Evolutionary conservation across 2,888 invertebrate species (phyloP).

Genomic region (Poecilus cupreus): DNA sequence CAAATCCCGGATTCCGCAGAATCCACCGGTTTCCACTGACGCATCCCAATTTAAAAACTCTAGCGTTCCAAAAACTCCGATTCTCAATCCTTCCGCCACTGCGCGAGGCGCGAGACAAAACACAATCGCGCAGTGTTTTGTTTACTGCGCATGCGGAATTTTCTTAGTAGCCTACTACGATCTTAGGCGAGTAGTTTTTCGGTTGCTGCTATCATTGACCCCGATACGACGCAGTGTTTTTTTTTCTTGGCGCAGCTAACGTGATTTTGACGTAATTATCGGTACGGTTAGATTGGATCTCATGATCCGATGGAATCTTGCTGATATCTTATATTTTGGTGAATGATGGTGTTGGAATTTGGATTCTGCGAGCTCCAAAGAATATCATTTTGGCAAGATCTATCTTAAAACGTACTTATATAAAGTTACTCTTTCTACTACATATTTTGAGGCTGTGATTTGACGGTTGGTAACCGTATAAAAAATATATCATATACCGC

Average conservation of each 20-base stretch:
- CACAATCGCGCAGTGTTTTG: background rate
- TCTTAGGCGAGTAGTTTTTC: constrained; percentile 37
- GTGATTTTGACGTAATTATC: constrained; percentile 52
- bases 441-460: no score
- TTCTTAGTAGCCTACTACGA: constrained; percentile 38
- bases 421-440: no score
- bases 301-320: background rate
- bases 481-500: no score
- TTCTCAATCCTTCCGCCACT: background rate
- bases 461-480: no score
- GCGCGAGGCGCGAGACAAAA: constrained; percentile 1
- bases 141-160: constrained; percentile 39
- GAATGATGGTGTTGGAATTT: constrained; percentile 7
- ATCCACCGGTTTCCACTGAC: background rate
- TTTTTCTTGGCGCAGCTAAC: constrained; percentile 40
- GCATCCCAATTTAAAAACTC: background rate
- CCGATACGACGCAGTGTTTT: constrained; percentile 18
- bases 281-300: constrained; percentile 48
- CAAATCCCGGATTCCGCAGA: constrained; percentile 30
- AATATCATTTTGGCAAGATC: background rate
- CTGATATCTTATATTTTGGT: constrained; percentile 1
- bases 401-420: no score
- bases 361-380: background rate
- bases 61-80: background rate
- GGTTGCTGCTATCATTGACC: constrained; percentile 49